phyloP scores from a whole-genome alignment of 2,888 invertebrate species.

The Smittia aterrima region DNA sequence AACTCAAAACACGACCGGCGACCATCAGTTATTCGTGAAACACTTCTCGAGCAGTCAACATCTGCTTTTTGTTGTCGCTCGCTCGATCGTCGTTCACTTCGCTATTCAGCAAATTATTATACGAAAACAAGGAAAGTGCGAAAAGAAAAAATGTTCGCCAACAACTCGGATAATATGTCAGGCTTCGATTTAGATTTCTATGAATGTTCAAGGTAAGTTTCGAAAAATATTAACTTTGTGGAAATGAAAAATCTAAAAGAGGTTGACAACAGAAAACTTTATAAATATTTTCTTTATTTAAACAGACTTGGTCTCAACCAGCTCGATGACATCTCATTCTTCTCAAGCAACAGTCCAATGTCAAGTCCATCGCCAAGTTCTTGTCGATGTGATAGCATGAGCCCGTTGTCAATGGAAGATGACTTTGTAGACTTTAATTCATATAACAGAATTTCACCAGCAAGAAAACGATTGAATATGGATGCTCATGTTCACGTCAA shows the following conservation, averaged over 20 bases:
- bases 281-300: background rate
- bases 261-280: background rate
- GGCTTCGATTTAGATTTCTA: background rate
- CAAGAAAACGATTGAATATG: slow-evolving; percentile 23
- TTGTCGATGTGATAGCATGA: slow-evolving; percentile 24
- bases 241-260: no score
- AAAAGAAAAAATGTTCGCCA: background rate
- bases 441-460: slow-evolving; percentile 7
- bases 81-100: no score
- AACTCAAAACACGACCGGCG: slow-evolving; percentile 31
- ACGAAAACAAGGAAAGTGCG: no score
- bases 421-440: slow-evolving; percentile 4
- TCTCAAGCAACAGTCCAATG: slow-evolving; percentile 46
- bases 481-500: background rate
- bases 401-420: slow-evolving; percentile 21
- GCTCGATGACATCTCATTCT: slow-evolving; percentile 52
- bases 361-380: slow-evolving; percentile 44
- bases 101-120: background rate
- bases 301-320: background rate
- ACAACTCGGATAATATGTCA: background rate
- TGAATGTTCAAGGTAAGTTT: background rate
- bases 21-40: slow-evolving; percentile 25
- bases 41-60: slow-evolving; percentile 30
- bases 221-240: no score
- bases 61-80: slow-evolving; percentile 9